Conservation (phyloP, 1,140 invertebrate genomes). For the Latrodectus geometricus region DNA sequence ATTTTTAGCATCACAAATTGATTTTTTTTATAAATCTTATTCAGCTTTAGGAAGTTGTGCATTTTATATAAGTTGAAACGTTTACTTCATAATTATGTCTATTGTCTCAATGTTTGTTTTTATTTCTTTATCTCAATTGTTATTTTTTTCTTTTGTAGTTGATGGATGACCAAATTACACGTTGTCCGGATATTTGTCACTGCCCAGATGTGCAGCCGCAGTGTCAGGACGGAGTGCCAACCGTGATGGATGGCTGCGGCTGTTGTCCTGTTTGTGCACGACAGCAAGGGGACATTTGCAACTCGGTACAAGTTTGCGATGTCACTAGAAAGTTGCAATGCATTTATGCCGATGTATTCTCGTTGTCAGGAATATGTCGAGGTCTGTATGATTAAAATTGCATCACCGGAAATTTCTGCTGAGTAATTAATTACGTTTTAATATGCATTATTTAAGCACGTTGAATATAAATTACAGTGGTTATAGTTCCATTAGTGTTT, state of each 20-base stretch:
- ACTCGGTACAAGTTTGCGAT: slow-evolving; percentile 69
- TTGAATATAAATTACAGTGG: too few relatives aligned
- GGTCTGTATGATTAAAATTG: slow-evolving; percentile 63
- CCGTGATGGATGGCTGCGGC: slow-evolving; percentile 71
- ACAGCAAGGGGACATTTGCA: slow-evolving; percentile 70
- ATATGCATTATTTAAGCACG: too few relatives aligned
- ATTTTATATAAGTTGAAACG: too few relatives aligned
- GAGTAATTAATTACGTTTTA: too few relatives aligned
- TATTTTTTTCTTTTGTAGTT: background rate
- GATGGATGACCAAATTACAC: background rate
- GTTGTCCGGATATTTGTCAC: slow-evolving; percentile 67
- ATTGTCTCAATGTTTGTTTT: too few relatives aligned
- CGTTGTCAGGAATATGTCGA: slow-evolving; percentile 67
- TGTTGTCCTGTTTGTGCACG: slow-evolving; percentile 72
- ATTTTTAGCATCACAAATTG: too few relatives aligned
- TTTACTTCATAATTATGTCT: too few relatives aligned
- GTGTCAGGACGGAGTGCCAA: slow-evolving; percentile 68
- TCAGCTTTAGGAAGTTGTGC: too few relatives aligned
- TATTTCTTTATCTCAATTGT: too few relatives aligned
- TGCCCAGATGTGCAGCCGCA: slow-evolving; percentile 63
- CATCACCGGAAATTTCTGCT: too few relatives aligned
- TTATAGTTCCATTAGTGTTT: too few relatives aligned
- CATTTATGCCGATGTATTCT: slow-evolving; percentile 65
- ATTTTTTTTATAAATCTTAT: too few relatives aligned
- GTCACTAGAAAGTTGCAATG: slow-evolving; percentile 68